Percentiles rank a stretch among this genome's conserved stretches.
phyloP scores from a whole-genome alignment of 2,797 vertebrate species.

The Xenopus petersii region DNA sequence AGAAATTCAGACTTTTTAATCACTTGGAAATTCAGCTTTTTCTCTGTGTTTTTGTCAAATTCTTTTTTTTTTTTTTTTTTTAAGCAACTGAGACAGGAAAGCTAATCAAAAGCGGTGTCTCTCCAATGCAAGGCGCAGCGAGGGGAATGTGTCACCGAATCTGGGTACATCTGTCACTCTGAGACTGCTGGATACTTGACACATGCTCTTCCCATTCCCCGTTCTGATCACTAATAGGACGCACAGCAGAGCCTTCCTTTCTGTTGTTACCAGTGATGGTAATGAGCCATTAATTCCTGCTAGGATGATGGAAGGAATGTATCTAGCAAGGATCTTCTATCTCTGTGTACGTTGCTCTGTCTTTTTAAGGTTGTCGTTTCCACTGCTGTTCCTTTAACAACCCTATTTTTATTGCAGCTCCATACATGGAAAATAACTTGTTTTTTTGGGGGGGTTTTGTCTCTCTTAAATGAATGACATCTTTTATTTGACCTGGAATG shows the following conservation, averaged over 20 bases:
- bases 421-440: too few relatives aligned
- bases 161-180: conserved; percentile 18
- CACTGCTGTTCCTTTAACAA: too few relatives aligned
- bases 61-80: conserved; percentile 1
- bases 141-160: not conserved
- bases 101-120: not conserved
- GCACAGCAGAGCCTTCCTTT: conserved; percentile 27
- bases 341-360: not conserved
- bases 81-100: not conserved
- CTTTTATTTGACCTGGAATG: too few relatives aligned
- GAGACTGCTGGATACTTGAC: conserved; percentile 32
- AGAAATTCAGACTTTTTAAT: not conserved
- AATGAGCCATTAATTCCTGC: conserved; percentile 31
- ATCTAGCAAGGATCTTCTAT: conserved; percentile 10
- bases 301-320: conserved; percentile 16
- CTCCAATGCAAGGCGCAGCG: not conserved
- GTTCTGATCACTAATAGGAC: conserved; percentile 31
- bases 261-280: conserved; percentile 12
- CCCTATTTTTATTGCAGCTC: too few relatives aligned
- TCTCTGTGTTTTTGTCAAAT: not conserved
- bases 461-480: too few relatives aligned
- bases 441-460: too few relatives aligned
- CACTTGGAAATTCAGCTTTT: not conserved
- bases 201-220: conserved; percentile 22
- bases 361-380: not conserved